These are phyloP conservation scores for Prostheceraeus crozeri DNA, from an alignment of 2,888 invertebrate species.

Conservation along the genomic window DNA sequence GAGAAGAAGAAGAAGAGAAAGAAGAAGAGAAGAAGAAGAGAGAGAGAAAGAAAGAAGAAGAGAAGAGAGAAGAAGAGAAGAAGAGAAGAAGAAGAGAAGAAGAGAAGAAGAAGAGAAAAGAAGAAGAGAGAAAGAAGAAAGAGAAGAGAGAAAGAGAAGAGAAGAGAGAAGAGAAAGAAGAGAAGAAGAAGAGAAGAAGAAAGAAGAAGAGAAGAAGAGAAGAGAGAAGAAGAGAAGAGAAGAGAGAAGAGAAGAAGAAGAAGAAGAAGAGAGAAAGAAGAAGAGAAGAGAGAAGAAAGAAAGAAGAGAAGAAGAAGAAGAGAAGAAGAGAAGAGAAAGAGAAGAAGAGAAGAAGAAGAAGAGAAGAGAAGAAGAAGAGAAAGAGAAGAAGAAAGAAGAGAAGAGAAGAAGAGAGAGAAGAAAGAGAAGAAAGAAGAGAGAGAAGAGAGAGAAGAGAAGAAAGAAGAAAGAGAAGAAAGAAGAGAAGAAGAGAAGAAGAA, in stretches of 20 bases:
- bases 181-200: constrained; percentile 2
- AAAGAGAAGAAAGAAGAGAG: background rate
- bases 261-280: constrained; percentile 9
- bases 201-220: constrained; percentile 9
- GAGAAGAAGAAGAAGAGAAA: no score
- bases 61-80: constrained; percentile 1
- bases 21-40: background rate
- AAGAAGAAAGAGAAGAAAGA: no score
- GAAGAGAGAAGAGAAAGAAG: background rate
- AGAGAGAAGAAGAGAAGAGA: background rate
- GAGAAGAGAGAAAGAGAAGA: background rate
- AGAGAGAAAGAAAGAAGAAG: constrained; percentile 8
- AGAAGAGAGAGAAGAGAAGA: background rate
- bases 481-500: no score
- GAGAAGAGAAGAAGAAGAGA: no score
- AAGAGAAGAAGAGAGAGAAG: background rate
- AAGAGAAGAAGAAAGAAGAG: no score
- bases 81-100: constrained; percentile 10
- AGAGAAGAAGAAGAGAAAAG: constrained; percentile 30
- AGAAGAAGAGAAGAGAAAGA: background rate
- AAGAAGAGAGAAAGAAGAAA: constrained; percentile 2
- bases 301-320: background rate
- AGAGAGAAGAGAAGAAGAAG: constrained; percentile 23
- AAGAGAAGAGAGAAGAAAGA: constrained; percentile 14
- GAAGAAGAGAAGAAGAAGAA: constrained; percentile 8